Conservation (phyloP, 2,888 invertebrate species). For the Macaria notata region DNA sequence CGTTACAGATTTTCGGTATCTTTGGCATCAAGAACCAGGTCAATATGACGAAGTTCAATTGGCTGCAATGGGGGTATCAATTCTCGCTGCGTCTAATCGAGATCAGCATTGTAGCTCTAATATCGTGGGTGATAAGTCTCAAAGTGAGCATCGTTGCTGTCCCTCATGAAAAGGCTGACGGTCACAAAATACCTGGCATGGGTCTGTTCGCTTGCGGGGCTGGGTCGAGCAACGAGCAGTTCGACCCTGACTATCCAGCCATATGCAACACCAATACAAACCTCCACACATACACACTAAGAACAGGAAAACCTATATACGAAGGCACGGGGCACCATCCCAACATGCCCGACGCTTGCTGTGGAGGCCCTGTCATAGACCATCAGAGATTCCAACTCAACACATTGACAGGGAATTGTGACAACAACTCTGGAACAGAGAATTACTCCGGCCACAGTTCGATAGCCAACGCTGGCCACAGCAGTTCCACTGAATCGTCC, state of each 20-base stretch:
- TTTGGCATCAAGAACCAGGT: conserved; percentile 74
- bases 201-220: conserved; percentile 92
- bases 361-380: conserved; percentile 63
- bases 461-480: conserved; percentile 78
- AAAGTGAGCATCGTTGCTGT: conserved; percentile 82
- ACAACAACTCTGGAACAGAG: conserved; percentile 84
- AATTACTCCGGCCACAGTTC: conserved; percentile 85
- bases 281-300: conserved; percentile 90
- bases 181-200: conserved; percentile 87
- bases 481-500: conserved; percentile 78
- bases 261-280: conserved; percentile 94
- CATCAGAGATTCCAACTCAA: conserved; percentile 79
- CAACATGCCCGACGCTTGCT: conserved; percentile 67
- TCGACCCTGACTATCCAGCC: conserved; percentile 91
- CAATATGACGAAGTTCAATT: conserved; percentile 86
- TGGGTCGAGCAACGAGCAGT: conserved; percentile 92
- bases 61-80: conserved; percentile 97
- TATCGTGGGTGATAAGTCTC: conserved; percentile 93
- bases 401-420: conserved; percentile 80
- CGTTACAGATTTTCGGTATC: conserved; percentile 91
- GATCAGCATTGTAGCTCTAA: conserved; percentile 91
- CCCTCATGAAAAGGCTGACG: conserved; percentile 87
- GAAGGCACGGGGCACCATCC: conserved; percentile 81
- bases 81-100: conserved; percentile 92
- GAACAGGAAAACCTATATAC: conserved; percentile 89